phyloP scores from a whole-genome alignment of 2,797 vertebrate species.

The Strix occidentalis region DNA sequence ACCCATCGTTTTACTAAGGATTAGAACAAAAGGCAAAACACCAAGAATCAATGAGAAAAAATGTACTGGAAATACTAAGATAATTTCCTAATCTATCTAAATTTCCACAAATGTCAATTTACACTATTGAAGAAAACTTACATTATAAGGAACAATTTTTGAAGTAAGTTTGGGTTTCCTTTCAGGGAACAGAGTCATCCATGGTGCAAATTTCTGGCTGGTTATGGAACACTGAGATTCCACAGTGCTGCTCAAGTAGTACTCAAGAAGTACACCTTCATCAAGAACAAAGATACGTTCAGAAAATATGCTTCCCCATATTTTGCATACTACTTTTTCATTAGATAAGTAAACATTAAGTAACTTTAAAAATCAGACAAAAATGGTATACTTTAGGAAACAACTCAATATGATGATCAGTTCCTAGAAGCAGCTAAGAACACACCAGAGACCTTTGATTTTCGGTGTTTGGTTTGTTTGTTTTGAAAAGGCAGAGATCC shows the following conservation, averaged over 20 bases:
- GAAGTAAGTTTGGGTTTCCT: not conserved
- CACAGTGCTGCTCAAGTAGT: not conserved
- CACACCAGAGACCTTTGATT: not conserved
- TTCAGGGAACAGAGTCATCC: not conserved
- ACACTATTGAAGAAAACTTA: not conserved
- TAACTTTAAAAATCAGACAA: not conserved
- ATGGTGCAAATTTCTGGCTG: not conserved
- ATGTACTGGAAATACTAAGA: not conserved
- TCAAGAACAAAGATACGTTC: not conserved
- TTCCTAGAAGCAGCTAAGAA: not conserved
- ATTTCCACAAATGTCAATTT: not conserved
- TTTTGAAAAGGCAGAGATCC: not conserved
- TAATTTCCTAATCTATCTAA: not conserved
- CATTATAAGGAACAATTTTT: not conserved
- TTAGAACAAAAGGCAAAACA: not conserved
- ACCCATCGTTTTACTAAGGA: not conserved
- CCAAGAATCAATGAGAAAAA: not conserved
- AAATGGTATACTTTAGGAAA: not conserved
- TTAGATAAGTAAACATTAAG: not conserved
- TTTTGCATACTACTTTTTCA: not conserved
- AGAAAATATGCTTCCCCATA: not conserved
- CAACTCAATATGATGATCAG: not conserved
- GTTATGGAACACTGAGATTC: not conserved
- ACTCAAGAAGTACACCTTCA: not conserved
- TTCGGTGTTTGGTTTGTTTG: not conserved